phyloP scores from a whole-genome alignment of 2,113 vertebrate species.

The Hepsetus odoe region DNA sequence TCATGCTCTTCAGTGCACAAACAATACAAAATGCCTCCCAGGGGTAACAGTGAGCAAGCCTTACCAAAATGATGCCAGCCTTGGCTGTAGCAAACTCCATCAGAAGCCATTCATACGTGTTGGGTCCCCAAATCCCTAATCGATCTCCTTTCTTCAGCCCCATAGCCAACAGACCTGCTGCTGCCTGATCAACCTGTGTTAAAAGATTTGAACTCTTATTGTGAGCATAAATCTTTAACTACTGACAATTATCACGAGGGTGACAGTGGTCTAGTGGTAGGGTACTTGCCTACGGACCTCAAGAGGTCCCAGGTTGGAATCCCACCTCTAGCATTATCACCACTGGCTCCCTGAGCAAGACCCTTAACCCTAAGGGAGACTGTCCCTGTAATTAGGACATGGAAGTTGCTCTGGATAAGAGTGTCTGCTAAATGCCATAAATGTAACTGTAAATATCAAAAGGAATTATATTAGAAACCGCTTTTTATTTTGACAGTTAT shows the following conservation, averaged over 20 bases:
- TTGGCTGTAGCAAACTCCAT: constrained; percentile 90
- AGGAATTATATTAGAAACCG: no score
- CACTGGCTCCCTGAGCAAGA: no score
- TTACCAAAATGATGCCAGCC: constrained; percentile 92
- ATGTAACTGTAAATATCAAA: no score
- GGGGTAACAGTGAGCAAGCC: constrained; percentile 33
- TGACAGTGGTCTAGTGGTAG: no score
- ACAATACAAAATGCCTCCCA: neutral
- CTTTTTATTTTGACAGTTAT: no score
- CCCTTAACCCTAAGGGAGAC: no score
- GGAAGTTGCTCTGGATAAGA: no score
- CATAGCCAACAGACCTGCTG: constrained; percentile 87
- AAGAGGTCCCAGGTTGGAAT: no score
- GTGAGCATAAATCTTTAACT: neutral
- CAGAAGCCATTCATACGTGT: constrained; percentile 89
- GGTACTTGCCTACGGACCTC: no score
- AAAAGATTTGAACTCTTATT: neutral
- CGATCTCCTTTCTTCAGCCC: constrained; percentile 88
- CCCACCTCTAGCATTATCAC: no score
- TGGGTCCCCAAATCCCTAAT: constrained; percentile 93
- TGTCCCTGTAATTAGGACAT: no score
- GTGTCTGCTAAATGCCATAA: no score
- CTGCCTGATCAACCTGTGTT: constrained; percentile 85
- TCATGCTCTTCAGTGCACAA: neutral
- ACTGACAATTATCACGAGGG: neutral